Conservation (phyloP, 1,140 invertebrate genomes). For the Cotesia typhae region DNA sequence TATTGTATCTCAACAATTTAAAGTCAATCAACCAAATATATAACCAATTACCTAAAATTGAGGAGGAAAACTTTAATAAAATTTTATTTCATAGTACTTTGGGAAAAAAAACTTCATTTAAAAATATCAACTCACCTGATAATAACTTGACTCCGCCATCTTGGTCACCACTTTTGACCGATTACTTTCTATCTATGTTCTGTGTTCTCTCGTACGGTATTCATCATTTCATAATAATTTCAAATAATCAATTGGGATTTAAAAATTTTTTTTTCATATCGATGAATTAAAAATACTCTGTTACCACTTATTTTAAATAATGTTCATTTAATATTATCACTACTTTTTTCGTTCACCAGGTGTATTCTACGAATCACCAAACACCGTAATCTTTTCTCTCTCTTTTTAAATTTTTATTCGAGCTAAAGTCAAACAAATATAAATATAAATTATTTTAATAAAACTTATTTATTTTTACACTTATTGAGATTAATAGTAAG, state of each 20-base stretch:
- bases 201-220: constrained; percentile 49
- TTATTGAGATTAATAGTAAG: too few species aligned
- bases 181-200: constrained; percentile 60
- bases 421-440: too few species aligned
- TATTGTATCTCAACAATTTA: neutral
- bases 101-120: constrained; percentile 47
- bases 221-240: constrained; percentile 49
- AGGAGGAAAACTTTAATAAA: neutral
- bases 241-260: constrained; percentile 21
- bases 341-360: constrained; percentile 13
- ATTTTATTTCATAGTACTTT: neutral
- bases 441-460: too few species aligned
- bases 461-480: too few species aligned
- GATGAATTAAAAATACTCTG: neutral
- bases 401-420: neutral
- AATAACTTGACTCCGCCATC: constrained; percentile 70
- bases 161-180: constrained; percentile 57
- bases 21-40: neutral
- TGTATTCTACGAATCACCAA: constrained; percentile 5
- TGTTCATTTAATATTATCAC: neutral
- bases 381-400: neutral
- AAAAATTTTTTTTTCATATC: neutral
- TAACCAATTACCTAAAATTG: neutral
- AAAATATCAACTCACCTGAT: constrained; percentile 66
- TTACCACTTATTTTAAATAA: constrained; percentile 1